These are phyloP conservation scores for Halisarca cf. caerulea DNA, from an alignment of 37 sponge, comb jelly and placozoan species.

Conservation along the genomic window DNA sequence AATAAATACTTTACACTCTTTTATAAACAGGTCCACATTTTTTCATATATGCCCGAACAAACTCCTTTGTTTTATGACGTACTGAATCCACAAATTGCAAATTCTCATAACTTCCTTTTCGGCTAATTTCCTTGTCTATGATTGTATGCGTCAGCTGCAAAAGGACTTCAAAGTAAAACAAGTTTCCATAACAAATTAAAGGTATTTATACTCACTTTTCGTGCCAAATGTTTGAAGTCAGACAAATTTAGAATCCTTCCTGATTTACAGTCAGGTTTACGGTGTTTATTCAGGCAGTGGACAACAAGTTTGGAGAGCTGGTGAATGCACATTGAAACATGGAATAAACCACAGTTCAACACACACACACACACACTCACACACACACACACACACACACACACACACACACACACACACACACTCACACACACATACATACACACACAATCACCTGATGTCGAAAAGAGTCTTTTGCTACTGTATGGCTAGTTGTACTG, in stretches of 20 bases:
- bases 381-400: slow-evolving; percentile 4
- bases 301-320: slow-evolving; percentile 88
- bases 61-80: slow-evolving; percentile 77
- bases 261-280: slow-evolving; percentile 92
- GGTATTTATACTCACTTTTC: slow-evolving; percentile 52
- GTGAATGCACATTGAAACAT: too few species aligned
- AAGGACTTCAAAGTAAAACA: too few species aligned
- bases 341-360: not conserved
- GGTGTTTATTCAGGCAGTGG: slow-evolving; percentile 79
- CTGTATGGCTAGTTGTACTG: not conserved
- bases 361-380: not conserved
- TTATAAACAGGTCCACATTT: slow-evolving; percentile 92
- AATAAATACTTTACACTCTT: slow-evolving; percentile 33
- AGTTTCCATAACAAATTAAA: not conserved
- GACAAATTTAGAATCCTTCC: slow-evolving; percentile 84
- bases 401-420: not conserved
- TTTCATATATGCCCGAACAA: slow-evolving; percentile 91
- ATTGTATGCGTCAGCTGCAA: slow-evolving; percentile 90
- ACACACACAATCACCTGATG: slow-evolving; percentile 37
- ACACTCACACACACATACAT: not conserved
- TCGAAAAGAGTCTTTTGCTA: slow-evolving; percentile 40
- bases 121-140: slow-evolving; percentile 84
- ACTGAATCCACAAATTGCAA: slow-evolving; percentile 73
- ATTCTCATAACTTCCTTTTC: slow-evolving; percentile 48
- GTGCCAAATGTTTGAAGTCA: slow-evolving; percentile 96